Evolutionary conservation across 2,113 vertebrate genomes (phyloP), one percentile per base, ranked within the genome.

Genomic region (Vimba vimba): DNA sequence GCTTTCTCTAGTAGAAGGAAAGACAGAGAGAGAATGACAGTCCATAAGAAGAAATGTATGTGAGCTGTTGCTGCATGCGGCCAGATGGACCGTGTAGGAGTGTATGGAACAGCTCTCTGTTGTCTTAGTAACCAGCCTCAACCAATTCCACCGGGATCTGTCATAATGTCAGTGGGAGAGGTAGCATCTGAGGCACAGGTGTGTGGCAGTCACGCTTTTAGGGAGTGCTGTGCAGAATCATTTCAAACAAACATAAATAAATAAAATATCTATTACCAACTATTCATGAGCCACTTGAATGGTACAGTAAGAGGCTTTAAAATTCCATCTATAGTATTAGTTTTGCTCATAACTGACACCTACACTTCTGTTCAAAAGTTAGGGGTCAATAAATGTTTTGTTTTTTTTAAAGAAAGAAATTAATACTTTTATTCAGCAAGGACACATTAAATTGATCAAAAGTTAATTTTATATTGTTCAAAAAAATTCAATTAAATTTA

Each of bases 1-100:
- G 97, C 93, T 21, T 96, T 94, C 52, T 95, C 98, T 99, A 55
- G 94, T 6, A 43, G 8, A 80, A 39, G 47, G 55, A 57, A 9
- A 86, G 55, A 30, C n/a, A 60, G 71, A 86, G 52, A 76, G 78
- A 84, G 74, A 85, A 60, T 13, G 15, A 59, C 4, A 47, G 11
- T 52, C 1, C 21, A 39, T 88, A 47, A 86, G 73, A 87, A 88
- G 30, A 23, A 27, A 87, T 86, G 79, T 27, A 79, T 66, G 82
- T 88, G 84, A 87, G 85, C 77, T 87, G 71, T 77, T 73, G 66
- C 64, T 71, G 62, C 68, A 33, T 78, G 52, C 9, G 62, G 86
- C 87, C 93, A 94, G 92, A 94, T 92, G 90, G 91, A 89, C 87
- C 87, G 91, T 87, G 93, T 93, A 91, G 94, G 93, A 10, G 92